These are phyloP conservation scores for Drosophila seguyi DNA, from an alignment of 1,140 invertebrate species.

Conservation along the genomic window DNA sequence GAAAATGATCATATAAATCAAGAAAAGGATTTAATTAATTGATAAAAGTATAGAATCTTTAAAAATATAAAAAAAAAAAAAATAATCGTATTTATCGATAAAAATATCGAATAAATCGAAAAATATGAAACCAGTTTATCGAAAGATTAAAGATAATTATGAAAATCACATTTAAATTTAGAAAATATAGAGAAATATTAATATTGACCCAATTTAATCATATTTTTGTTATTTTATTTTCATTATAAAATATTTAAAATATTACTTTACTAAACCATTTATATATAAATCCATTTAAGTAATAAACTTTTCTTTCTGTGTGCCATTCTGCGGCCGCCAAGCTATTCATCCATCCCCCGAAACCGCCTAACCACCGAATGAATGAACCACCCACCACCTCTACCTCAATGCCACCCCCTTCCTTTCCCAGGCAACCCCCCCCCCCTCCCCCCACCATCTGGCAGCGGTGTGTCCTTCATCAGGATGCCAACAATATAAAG, in stretches of 20 bases:
- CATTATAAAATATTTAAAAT: neutral
- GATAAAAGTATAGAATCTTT: neutral
- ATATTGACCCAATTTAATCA: no score
- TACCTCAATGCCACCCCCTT: neutral
- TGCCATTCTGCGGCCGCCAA: conserved; percentile 11
- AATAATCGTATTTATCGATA: no score
- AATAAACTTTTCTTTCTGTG: neutral
- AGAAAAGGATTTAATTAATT: neutral
- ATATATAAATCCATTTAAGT: no score
- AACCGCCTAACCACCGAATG: conserved; percentile 6
- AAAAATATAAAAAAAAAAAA: no score
- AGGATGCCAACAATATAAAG: conserved; percentile 81
- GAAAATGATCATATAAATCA: neutral
- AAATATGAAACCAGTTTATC: no score
- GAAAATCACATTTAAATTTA: no score
- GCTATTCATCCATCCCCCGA: conserved; percentile 11
- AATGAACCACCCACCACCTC: conserved; percentile 8
- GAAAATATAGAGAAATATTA: no score
- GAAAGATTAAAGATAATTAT: no score
- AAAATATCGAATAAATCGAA: no score
- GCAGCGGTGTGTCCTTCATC: conserved; percentile 51
- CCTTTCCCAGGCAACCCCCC: neutral
- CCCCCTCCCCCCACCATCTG: neutral
- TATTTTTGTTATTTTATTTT: no score
- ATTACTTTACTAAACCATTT: no score